phyloP scores from a whole-genome alignment of 2,797 vertebrate genomes.

The Sciurus carolinensis region DNA sequence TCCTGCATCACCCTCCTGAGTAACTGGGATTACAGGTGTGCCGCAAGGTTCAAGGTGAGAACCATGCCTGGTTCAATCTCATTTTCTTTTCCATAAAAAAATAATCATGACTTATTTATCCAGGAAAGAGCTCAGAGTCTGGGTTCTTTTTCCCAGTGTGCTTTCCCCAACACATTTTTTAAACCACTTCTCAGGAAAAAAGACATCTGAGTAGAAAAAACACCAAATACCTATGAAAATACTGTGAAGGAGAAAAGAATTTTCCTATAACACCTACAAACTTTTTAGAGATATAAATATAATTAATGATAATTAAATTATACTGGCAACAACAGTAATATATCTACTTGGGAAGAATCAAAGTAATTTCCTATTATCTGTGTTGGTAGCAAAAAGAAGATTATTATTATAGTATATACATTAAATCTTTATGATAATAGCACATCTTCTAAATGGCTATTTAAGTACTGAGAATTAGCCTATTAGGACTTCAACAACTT shows the following conservation, averaged over 20 bases:
- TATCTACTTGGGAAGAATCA: constrained; percentile 56
- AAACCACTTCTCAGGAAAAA: background rate
- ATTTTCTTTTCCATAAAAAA: constrained; percentile 60
- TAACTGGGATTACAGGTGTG: too few relatives aligned
- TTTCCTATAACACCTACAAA: background rate
- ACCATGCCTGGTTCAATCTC: background rate
- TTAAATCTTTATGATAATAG: constrained; percentile 24
- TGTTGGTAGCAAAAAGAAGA: constrained; percentile 8
- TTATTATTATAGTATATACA: constrained; percentile 27
- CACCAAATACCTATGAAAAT: background rate
- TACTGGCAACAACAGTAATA: constrained; percentile 31
- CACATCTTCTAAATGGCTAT: constrained; percentile 17
- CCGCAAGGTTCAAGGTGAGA: too few relatives aligned
- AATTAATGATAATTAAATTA: constrained; percentile 27
- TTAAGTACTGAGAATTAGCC: background rate
- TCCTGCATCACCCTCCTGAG: too few relatives aligned
- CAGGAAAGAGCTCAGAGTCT: background rate
- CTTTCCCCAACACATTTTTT: background rate
- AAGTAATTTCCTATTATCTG: constrained; percentile 26
- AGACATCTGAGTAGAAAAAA: background rate
- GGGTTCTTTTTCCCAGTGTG: background rate
- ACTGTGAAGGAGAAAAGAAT: constrained; percentile 21
- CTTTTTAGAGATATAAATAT: background rate
- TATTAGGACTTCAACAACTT: constrained; percentile 36
- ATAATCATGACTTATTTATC: background rate